phyloP scores from a whole-genome alignment of 2,113 vertebrate species.

The Bubalus kerabau region DNA sequence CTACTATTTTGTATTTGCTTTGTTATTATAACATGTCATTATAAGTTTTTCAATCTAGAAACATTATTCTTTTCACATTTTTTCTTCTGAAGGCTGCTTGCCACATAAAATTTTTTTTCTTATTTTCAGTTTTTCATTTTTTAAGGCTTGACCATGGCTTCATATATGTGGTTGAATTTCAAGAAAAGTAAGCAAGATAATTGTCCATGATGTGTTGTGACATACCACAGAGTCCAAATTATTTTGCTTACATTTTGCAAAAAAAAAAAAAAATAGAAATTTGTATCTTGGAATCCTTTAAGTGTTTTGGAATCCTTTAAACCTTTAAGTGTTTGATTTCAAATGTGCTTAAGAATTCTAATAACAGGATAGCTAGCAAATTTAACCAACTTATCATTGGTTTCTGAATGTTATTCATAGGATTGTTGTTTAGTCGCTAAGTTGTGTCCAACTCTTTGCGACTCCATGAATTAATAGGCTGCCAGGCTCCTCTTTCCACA shows the following conservation, averaged over 20 bases:
- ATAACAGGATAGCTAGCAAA: not conserved
- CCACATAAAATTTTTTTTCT: not conserved
- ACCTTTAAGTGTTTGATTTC: not conserved
- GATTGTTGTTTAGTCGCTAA: not conserved
- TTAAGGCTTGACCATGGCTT: not conserved
- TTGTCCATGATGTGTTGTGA: not conserved
- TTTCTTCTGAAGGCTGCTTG: not conserved
- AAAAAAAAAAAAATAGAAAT: not conserved
- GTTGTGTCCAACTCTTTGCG: not conserved
- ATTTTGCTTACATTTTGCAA: slow-evolving; percentile 2
- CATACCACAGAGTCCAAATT: not conserved
- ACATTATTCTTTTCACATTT: not conserved
- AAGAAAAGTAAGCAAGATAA: not conserved
- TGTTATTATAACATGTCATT: not conserved
- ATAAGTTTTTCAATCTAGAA: not conserved
- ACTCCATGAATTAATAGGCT: not conserved
- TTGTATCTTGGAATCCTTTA: not conserved
- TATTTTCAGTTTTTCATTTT: slow-evolving; percentile 18
- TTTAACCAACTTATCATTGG: not conserved
- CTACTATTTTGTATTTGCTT: not conserved
- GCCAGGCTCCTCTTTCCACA: not conserved
- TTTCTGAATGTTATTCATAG: slow-evolving; percentile 18
- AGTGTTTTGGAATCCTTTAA: not conserved
- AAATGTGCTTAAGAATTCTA: not conserved
- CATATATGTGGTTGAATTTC: not conserved